phyloP scores from a whole-genome alignment of 1,140 invertebrate genomes.

The Tribolium madens region DNA sequence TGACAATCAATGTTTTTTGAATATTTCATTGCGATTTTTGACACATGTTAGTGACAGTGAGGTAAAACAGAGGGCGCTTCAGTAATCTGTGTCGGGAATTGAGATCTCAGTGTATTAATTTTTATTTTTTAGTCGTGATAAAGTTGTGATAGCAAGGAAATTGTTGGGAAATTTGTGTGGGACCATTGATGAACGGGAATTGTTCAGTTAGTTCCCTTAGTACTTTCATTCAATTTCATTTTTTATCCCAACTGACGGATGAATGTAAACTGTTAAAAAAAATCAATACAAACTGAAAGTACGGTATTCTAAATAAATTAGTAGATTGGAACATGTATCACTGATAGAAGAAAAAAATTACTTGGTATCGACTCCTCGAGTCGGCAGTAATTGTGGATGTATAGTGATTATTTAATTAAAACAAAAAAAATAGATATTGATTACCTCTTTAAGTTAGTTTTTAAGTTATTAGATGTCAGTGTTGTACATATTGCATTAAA shows the following conservation, averaged over 20 bases:
- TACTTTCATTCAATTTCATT: constrained; percentile 1
- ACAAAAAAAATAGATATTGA: constrained; percentile 49
- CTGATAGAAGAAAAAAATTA: constrained; percentile 22
- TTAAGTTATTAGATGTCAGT: constrained; percentile 57
- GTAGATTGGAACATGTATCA: constrained; percentile 33
- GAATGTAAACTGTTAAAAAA: constrained; percentile 13
- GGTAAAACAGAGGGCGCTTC: neutral
- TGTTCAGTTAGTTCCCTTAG: constrained; percentile 10
- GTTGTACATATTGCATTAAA: constrained; percentile 60
- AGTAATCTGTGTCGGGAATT: neutral
- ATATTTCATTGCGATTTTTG: neutral
- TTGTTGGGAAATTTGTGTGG: neutral
- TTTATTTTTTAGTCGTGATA: constrained; percentile 5
- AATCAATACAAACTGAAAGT: constrained; percentile 23
- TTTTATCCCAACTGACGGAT: neutral
- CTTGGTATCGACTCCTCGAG: constrained; percentile 23
- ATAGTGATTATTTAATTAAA: constrained; percentile 47
- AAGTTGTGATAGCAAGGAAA: constrained; percentile 33
- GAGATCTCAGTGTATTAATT: constrained; percentile 15
- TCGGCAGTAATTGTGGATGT: constrained; percentile 43
- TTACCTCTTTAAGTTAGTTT: constrained; percentile 54
- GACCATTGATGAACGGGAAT: constrained; percentile 5
- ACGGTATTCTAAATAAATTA: constrained; percentile 36
- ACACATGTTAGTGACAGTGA: neutral
- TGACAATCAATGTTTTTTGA: constrained; percentile 19